phyloP scores from a whole-genome alignment of 2,888 invertebrate genomes.

The Aphrophora alni region DNA sequence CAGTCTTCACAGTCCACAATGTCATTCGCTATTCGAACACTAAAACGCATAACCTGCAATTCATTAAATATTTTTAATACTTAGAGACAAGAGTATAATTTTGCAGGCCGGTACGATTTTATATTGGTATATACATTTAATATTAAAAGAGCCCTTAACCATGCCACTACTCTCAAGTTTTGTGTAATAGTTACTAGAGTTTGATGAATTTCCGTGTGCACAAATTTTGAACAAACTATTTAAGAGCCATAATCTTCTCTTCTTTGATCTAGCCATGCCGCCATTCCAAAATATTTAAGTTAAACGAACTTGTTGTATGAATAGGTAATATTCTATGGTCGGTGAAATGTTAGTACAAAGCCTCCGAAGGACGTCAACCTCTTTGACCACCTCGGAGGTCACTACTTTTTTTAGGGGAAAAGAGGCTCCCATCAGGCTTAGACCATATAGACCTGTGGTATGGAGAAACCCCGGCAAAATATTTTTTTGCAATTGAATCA shows the following conservation, averaged over 20 bases:
- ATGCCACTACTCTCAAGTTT: conserved; percentile 19
- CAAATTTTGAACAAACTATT: conserved; percentile 16
- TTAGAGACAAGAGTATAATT: conserved; percentile 13
- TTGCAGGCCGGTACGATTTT: conserved; percentile 18
- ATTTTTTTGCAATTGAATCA: conserved; percentile 13
- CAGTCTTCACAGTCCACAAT: conserved; percentile 22
- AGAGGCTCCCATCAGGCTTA: conserved; percentile 3
- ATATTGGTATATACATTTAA: conserved; percentile 18
- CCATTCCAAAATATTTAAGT: conserved; percentile 14
- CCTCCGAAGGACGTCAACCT: conserved; percentile 5
- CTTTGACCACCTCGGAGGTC: conserved; percentile 2
- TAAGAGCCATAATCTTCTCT: conserved; percentile 2
- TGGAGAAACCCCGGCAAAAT: neutral
- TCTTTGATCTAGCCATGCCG: conserved; percentile 15
- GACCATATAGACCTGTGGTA: neutral
- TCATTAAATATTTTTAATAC: conserved; percentile 19
- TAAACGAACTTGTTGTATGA: conserved; percentile 22
- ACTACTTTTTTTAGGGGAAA: conserved; percentile 11
- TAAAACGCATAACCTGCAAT: conserved; percentile 16
- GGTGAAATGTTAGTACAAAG: conserved; percentile 14
- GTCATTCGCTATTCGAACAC: conserved; percentile 18
- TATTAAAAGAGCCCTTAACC: conserved; percentile 16
- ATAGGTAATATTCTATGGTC: conserved; percentile 26
- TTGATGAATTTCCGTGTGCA: conserved; percentile 18
- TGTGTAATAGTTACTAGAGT: conserved; percentile 19